Percentiles rank a stretch among this genome's conserved stretches.
phyloP scores from a whole-genome alignment of 2,113 vertebrate genomes.

The Crypturellus undulatus region DNA sequence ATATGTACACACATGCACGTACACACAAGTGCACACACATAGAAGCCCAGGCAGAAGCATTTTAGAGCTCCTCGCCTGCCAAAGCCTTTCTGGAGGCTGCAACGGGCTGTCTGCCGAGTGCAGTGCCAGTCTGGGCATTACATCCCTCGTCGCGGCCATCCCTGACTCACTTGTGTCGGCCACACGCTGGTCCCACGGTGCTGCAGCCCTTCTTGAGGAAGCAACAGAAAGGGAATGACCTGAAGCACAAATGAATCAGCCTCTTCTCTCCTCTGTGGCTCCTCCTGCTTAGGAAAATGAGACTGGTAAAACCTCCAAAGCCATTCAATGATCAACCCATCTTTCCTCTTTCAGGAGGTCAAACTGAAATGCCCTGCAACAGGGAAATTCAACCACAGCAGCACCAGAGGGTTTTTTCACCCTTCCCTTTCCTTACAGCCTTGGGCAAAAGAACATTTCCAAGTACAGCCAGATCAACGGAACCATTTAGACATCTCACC shows the following conservation, averaged over 20 bases:
- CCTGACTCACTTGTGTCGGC: background rate
- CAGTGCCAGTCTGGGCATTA: too few species aligned
- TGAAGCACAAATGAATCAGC: background rate
- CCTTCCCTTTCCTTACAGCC: background rate
- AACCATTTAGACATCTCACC: background rate
- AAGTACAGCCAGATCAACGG: background rate
- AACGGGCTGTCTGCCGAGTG: background rate
- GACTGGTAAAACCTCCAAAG: background rate
- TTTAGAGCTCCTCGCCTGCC: background rate
- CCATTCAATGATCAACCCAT: background rate
- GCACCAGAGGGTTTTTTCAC: background rate
- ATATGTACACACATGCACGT: background rate
- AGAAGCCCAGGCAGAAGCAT: background rate
- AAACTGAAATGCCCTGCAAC: background rate
- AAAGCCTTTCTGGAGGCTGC: background rate
- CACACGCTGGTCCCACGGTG: background rate
- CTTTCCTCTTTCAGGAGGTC: background rate
- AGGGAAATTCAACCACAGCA: background rate
- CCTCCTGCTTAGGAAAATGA: background rate
- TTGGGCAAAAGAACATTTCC: background rate
- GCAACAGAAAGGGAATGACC: background rate
- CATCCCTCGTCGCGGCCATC: background rate
- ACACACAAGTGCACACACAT: background rate
- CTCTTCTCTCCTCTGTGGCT: background rate
- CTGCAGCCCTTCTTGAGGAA: background rate